Percentiles rank a stretch among this genome's conserved stretches.
phyloP scores from a whole-genome alignment of 2,888 invertebrate genomes.

The Tetheella fluctuosa region DNA sequence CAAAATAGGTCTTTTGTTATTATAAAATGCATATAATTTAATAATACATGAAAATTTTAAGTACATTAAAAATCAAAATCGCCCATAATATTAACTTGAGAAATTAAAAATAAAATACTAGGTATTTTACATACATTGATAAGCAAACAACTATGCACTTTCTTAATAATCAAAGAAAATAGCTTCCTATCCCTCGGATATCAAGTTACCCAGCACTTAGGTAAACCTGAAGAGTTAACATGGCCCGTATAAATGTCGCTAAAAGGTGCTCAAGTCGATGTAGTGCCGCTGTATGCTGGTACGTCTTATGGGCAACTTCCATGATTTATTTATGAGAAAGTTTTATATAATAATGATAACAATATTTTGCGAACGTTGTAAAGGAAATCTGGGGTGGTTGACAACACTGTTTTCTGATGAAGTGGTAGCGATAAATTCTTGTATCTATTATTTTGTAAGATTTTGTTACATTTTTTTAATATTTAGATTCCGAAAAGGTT shows the following conservation, averaged over 20 bases:
- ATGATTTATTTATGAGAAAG: neutral
- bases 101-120: too few species aligned
- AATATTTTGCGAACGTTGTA: slow-evolving; percentile 7
- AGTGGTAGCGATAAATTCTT: neutral
- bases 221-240: slow-evolving; percentile 33
- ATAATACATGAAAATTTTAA: too few species aligned
- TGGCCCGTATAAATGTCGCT: slow-evolving; percentile 30
- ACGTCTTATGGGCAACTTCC: slow-evolving; percentile 7
- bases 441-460: too few species aligned
- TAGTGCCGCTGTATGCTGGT: slow-evolving; percentile 15
- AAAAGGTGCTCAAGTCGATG: slow-evolving; percentile 30
- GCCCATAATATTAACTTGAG: too few species aligned
- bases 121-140: too few species aligned
- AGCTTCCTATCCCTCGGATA: slow-evolving; percentile 32
- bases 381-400: neutral
- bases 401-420: neutral
- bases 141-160: slow-evolving; percentile 18
- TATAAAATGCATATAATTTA: too few species aligned
- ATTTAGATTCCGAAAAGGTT: too few species aligned
- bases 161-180: slow-evolving; percentile 22
- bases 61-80: too few species aligned
- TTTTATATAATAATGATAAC: slow-evolving; percentile 8
- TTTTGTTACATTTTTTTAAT: too few species aligned
- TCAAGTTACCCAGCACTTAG: slow-evolving; percentile 47
- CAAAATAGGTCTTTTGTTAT: too few species aligned